Evolutionary conservation across 2,113 vertebrate species (phyloP), one percentile per base, ranked within the genome.

Genomic region (Machaerirhynchus nigripectus): DNA sequence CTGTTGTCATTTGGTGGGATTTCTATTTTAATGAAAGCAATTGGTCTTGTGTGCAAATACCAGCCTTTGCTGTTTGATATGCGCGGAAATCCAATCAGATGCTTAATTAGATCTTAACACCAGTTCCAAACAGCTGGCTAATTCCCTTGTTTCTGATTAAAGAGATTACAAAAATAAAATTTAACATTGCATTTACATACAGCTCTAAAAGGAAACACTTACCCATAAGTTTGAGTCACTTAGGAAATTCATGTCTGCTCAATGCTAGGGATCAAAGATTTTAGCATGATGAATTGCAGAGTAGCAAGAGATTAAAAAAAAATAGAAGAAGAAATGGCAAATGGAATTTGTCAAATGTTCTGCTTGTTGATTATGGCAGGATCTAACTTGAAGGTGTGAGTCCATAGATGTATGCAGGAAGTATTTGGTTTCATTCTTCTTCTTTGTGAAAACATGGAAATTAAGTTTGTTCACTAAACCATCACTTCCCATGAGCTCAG

Each of bases 91-190:
- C 98, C 98, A 99, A 98, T 99, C 98, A 99, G 98, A 99, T 99
- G 97, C 98, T 99, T 99, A 99, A 99, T 99, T 99, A 99, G 98
- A 98, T 99, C 98, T 98, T 98, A 98, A 98, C 98, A 98, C 95
- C 98, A 98, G 98, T 98, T 98, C 94, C 97, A 98, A 98, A 98
- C 99, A 99, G 98, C 99, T 99, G 99, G 98, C 98, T 98, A 99
- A 99, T 99, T 99, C 98, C 99, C 99, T 98, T 97, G 98, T 96
- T 99, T 98, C 99, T 99, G 98, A 99, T 99, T 99, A 99, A 99
- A 98, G 97, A 98, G 98, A 99, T 99, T 99, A 98, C 97, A 98
- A 98, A 99, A 98, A 98, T 98, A 98, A 98, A 99, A 99, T 98
- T 98, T 98, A 99, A 98, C 98, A 98, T 98, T 97, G 88, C 96